phyloP scores from a whole-genome alignment of 1,140 invertebrate genomes.

The Radopholus similis region DNA sequence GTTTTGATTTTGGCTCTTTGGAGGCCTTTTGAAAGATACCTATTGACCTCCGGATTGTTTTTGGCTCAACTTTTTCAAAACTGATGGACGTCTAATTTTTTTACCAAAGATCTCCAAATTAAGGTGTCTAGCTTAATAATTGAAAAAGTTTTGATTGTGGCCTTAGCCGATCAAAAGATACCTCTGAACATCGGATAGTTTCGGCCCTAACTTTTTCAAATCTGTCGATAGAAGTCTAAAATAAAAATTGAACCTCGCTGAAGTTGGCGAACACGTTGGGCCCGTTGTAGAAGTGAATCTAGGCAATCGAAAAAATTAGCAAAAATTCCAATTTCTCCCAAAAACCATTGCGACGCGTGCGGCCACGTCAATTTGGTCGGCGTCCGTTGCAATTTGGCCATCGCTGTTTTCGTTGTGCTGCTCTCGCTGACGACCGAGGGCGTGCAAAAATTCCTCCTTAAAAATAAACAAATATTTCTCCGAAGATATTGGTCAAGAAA shows the following conservation, averaged over 20 bases:
- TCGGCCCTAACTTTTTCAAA: neutral
- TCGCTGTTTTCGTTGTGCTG: neutral
- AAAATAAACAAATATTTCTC: too few species aligned
- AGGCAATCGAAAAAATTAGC: constrained; percentile 54
- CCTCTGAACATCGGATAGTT: neutral
- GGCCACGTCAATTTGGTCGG: constrained; percentile 78
- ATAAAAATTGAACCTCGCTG: constrained; percentile 67
- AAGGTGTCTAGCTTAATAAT: neutral
- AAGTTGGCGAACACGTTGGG: constrained; percentile 94
- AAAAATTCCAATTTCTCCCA: constrained; percentile 19
- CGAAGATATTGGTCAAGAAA: too few species aligned
- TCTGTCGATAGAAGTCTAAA: neutral
- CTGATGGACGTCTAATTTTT: neutral
- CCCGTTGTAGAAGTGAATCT: constrained; percentile 95
- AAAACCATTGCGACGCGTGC: constrained; percentile 88
- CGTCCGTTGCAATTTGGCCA: constrained; percentile 32
- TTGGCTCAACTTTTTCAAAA: too few species aligned
- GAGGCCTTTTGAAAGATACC: too few species aligned
- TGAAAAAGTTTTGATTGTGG: neutral
- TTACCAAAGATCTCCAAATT: neutral
- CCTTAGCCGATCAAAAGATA: neutral
- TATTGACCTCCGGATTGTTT: too few species aligned
- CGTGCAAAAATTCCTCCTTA: constrained; percentile 8
- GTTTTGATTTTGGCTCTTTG: too few species aligned
- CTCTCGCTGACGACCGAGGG: neutral